These are phyloP conservation scores for Emydura subglobosa DNA, from an alignment of 2,113 vertebrate species.

Conservation along the genomic window DNA sequence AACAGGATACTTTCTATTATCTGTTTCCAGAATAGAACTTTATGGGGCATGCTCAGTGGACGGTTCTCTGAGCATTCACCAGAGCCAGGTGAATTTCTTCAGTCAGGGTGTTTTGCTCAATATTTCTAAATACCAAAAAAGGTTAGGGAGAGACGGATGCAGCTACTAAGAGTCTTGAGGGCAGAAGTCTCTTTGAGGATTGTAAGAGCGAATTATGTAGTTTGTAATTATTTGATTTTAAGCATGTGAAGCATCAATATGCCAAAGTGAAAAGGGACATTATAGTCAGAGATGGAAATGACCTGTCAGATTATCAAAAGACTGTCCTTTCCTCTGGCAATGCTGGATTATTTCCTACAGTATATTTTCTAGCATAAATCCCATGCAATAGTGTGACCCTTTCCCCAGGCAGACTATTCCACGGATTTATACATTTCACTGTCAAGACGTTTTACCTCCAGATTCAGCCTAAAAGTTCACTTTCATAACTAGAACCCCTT, in stretches of 20 bases:
- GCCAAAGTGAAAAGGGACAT: slow-evolving; percentile 66
- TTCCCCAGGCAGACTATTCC: slow-evolving; percentile 4
- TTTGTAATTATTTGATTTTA: slow-evolving; percentile 72
- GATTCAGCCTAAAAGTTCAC: slow-evolving; percentile 23
- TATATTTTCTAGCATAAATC: slow-evolving; percentile 37
- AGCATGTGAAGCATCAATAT: slow-evolving; percentile 71
- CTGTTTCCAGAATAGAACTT: background rate
- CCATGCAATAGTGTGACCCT: background rate
- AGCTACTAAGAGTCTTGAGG: slow-evolving; percentile 37
- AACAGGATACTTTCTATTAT: background rate
- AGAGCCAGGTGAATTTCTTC: slow-evolving; percentile 36
- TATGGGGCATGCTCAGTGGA: slow-evolving; percentile 32
- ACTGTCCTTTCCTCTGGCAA: background rate
- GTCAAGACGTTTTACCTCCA: slow-evolving; percentile 1
- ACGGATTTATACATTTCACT: background rate
- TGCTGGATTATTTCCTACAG: slow-evolving; percentile 45
- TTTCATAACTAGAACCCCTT: slow-evolving; percentile 13
- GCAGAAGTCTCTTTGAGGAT: slow-evolving; percentile 70
- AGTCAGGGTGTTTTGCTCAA: slow-evolving; percentile 59
- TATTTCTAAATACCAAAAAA: background rate
- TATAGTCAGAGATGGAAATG: slow-evolving; percentile 61
- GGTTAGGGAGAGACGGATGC: background rate
- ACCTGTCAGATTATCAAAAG: slow-evolving; percentile 45
- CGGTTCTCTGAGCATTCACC: slow-evolving; percentile 66
- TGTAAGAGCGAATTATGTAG: slow-evolving; percentile 71